These are phyloP conservation scores for Arvicanthis niloticus DNA, from an alignment of 2,113 vertebrate species.

Conservation along the genomic window DNA sequence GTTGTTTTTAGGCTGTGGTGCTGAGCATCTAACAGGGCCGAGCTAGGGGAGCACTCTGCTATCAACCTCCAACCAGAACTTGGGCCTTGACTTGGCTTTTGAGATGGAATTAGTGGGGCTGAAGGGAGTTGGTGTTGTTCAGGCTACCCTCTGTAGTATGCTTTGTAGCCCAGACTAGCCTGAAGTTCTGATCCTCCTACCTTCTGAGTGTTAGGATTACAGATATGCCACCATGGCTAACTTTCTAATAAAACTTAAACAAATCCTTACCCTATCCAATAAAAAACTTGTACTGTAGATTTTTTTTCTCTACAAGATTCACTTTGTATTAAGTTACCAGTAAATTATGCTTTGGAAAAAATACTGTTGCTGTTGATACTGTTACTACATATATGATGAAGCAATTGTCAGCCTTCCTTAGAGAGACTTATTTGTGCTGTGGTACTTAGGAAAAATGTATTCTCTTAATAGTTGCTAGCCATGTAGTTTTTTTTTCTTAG, in stretches of 20 bases:
- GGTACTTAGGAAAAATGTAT: neutral
- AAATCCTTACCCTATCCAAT: conserved; percentile 32
- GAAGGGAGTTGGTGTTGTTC: neutral
- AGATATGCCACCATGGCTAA: neutral
- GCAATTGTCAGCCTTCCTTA: neutral
- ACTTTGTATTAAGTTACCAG: conserved; percentile 25
- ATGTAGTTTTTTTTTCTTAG: neutral
- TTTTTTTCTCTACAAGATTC: conserved; percentile 25
- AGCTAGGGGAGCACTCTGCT: neutral
- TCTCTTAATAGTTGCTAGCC: neutral
- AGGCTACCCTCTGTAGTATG: neutral
- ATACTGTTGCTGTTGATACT: neutral
- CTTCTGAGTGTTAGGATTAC: neutral
- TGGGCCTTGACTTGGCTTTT: neutral
- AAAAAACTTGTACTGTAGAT: neutral
- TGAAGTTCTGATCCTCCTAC: neutral
- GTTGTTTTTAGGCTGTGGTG: neutral
- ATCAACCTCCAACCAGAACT: neutral
- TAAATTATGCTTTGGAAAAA: conserved; percentile 50
- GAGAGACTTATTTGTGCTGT: neutral
- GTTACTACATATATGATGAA: neutral
- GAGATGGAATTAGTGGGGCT: neutral
- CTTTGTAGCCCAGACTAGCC: neutral
- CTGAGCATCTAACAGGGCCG: neutral
- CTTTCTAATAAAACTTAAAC: conserved; percentile 28